Percentiles rank a stretch among this genome's conserved stretches.
phyloP scores from a whole-genome alignment of 2,888 invertebrate species.

The Holacanthella duospinosa region DNA sequence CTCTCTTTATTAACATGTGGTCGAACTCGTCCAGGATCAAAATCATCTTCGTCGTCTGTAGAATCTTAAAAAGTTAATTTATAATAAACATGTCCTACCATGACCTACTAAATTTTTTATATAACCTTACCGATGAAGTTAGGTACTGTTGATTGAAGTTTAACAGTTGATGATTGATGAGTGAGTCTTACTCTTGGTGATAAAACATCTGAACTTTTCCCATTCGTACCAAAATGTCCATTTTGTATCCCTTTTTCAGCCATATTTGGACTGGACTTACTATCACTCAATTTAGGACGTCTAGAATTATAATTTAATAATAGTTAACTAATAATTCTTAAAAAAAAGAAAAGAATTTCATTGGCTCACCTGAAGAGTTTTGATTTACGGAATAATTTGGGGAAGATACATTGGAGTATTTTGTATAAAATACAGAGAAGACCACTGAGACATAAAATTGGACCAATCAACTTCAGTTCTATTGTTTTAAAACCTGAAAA shows the following conservation, averaged over 20 bases:
- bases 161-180: conserved; percentile 20
- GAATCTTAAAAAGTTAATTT: conserved; percentile 18
- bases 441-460: conserved; percentile 29
- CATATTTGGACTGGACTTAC: conserved; percentile 11
- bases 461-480: conserved; percentile 35
- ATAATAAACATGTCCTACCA: neutral
- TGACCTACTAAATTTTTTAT: neutral
- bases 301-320: too few relatives aligned
- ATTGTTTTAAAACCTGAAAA: conserved; percentile 33
- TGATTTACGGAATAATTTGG: conserved; percentile 24
- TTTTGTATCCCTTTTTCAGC: conserved; percentile 35
- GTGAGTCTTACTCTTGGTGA: conserved; percentile 33
- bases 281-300: neutral
- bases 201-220: neutral
- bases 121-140: conserved; percentile 30
- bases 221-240: conserved; percentile 25
- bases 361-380: conserved; percentile 29
- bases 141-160: conserved; percentile 34
- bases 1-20: conserved; percentile 28
- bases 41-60: conserved; percentile 29
- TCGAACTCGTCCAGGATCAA: conserved; percentile 24
- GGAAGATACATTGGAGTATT: conserved; percentile 34
- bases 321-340: too few relatives aligned
- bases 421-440: conserved; percentile 31
- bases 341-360: too few relatives aligned